A percentile compares a stretch with the other conserved stretches of the same genome.
Conservation (phyloP, 92 coral and sea anemone species). For the Metridium senile region DNA sequence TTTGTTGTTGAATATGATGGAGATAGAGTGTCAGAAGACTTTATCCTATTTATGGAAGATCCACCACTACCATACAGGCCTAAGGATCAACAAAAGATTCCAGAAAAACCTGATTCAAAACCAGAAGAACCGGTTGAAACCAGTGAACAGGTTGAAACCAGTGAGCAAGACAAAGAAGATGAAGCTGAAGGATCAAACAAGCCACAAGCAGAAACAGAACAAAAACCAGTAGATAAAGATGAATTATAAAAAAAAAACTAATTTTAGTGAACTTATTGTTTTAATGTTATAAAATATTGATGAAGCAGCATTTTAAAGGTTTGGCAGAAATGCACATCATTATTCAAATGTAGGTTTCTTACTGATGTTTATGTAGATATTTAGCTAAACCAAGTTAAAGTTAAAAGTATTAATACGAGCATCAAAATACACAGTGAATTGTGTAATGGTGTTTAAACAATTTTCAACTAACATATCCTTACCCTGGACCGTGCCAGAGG, state of each 20-base stretch:
- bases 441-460: background rate
- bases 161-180: conserved; percentile 13
- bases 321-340: background rate
- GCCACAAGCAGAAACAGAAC: background rate
- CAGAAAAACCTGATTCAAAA: conserved; percentile 15
- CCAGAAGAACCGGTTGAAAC: conserved; percentile 20
- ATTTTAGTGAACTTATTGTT: background rate
- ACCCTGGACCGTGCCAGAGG: too few relatives aligned
- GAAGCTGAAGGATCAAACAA: conserved; percentile 9
- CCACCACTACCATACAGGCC: conserved; percentile 67
- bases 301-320: background rate
- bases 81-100: background rate
- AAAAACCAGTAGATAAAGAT: background rate
- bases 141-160: conserved; percentile 1
- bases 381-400: background rate
- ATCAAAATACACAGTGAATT: conserved; percentile 29
- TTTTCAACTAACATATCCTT: background rate
- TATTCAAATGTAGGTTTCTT: background rate
- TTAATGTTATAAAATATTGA: too few relatives aligned
- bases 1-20: conserved; percentile 87
- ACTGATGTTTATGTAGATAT: background rate
- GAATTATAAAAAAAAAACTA: background rate
- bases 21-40: conserved; percentile 73
- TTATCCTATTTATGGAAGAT: conserved; percentile 68
- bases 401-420: background rate